Evolutionary conservation across 2,888 invertebrate genomes (phyloP).

Genomic region (Micoletzkya japonica): DNA sequence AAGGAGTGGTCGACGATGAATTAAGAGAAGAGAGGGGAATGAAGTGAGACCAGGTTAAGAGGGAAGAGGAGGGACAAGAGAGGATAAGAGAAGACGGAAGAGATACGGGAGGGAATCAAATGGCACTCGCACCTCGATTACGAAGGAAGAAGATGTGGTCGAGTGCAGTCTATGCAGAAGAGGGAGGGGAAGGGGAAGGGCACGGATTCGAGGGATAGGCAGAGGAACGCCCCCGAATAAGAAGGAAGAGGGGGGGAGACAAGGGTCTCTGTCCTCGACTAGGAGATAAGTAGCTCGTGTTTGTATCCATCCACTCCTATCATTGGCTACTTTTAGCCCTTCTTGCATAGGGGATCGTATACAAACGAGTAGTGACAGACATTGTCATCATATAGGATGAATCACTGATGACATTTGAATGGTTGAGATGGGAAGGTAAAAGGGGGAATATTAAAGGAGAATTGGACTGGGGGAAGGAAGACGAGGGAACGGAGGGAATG

Average conservation of each 20-base stretch:
- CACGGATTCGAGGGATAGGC: conserved; percentile 2
- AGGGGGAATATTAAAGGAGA: too few relatives aligned
- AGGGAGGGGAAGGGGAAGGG: not conserved
- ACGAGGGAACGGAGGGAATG: not conserved
- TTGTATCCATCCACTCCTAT: too few relatives aligned
- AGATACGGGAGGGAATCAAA: not conserved
- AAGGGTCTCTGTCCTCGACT: conserved; percentile 20
- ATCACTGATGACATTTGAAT: too few relatives aligned
- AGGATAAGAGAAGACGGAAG: not conserved
- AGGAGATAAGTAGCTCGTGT: too few relatives aligned
- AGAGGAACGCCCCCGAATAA: not conserved
- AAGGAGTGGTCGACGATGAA: not conserved
- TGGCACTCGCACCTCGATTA: not conserved
- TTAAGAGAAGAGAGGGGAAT: not conserved
- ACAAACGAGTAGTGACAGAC: too few relatives aligned
- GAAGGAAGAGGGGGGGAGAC: not conserved
- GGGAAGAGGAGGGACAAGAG: not conserved
- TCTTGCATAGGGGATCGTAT: too few relatives aligned
- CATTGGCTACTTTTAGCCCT: too few relatives aligned
- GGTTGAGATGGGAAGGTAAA: too few relatives aligned
- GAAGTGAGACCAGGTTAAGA: not conserved
- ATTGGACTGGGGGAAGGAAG: conserved; percentile 7
- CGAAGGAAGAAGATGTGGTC: conserved; percentile 11
- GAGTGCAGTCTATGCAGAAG: conserved; percentile 19
- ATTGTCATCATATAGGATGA: too few relatives aligned